Base-by-base conservation (phyloP, 2,797 vertebrate genomes). In the Leuciscus waleckii region DNA sequence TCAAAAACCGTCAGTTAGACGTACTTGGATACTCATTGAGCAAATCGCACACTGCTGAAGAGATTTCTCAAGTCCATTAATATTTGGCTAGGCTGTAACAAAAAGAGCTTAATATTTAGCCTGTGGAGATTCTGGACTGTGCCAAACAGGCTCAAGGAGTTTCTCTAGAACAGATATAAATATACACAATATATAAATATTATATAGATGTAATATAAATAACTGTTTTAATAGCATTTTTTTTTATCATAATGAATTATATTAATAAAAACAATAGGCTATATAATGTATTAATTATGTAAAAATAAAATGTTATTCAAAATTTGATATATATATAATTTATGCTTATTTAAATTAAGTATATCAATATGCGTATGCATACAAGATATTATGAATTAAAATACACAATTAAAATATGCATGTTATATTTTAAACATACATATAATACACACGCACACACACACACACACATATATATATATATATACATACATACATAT, bases 101-200 rank as follows among this genome's bases (percentile, higher is more conserved):
- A 58, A 78, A 39, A 78, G 82, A 81, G 65, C 61, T 63, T 83
- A 73, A 19, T 71, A 58, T 73, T 71, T 46, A 86, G 79, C 58
- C 75, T 77, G 86, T 46, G 67, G 69, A 85, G 89, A 87, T 85
- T 89, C 58, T 49, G 67, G 78, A 79, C 76, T 35, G 49, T 76
- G 49, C 49, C 68, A 79, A 81, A 84, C 29, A 10, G 85, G 61
- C 73, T 88, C 80, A 77, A 39, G 32, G 63, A 78, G 61, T 78
- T 79, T 73, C 11, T 43, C 19, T n/a, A 78, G 39, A 26, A 46
- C 54, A 8, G 23, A 77, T 58, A 61, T 21, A 77, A 58, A 77
- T 77, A 58, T 61, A 26, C 54, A n/a, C 23, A 61, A 26, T 61
- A 63, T 26, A 63, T 26, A 13, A 61, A 26, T 61, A 3, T 13